These are phyloP conservation scores for Drosophila hamatofila DNA, from an alignment of 2,888 invertebrate genomes.

Conservation along the genomic window DNA sequence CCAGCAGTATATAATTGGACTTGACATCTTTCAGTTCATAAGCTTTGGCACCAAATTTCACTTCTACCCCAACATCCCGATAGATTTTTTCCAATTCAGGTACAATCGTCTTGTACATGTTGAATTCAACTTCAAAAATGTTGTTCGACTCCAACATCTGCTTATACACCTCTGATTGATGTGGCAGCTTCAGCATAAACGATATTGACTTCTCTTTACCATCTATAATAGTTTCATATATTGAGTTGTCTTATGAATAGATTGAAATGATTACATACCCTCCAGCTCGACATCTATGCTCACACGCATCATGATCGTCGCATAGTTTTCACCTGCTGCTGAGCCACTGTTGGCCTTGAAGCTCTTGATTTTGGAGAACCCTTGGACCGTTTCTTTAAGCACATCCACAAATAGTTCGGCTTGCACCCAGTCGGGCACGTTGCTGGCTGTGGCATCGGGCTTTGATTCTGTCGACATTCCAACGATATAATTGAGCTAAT, in stretches of 20 bases:
- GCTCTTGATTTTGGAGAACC: constrained; percentile 41
- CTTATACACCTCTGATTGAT: constrained; percentile 42
- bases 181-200: constrained; percentile 67
- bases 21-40: constrained; percentile 64
- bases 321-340: constrained; percentile 80
- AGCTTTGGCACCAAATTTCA: constrained; percentile 72
- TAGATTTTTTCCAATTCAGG: constrained; percentile 79
- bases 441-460: constrained; percentile 14
- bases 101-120: constrained; percentile 69
- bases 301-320: constrained; percentile 75
- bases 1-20: constrained; percentile 67
- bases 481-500: not conserved
- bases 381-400: constrained; percentile 40
- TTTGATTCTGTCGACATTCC: constrained; percentile 26
- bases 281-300: constrained; percentile 67
- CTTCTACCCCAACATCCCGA: constrained; percentile 60
- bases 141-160: constrained; percentile 53
- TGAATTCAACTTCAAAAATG: constrained; percentile 72
- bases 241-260: not conserved
- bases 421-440: constrained; percentile 60
- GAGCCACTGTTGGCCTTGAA: constrained; percentile 56
- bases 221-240: constrained; percentile 17
- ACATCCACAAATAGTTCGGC: constrained; percentile 52
- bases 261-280: constrained; percentile 44
- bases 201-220: constrained; percentile 53